Evolutionary conservation across 2,113 vertebrate genomes (phyloP).

Genomic region (Callipepla squamata): DNA sequence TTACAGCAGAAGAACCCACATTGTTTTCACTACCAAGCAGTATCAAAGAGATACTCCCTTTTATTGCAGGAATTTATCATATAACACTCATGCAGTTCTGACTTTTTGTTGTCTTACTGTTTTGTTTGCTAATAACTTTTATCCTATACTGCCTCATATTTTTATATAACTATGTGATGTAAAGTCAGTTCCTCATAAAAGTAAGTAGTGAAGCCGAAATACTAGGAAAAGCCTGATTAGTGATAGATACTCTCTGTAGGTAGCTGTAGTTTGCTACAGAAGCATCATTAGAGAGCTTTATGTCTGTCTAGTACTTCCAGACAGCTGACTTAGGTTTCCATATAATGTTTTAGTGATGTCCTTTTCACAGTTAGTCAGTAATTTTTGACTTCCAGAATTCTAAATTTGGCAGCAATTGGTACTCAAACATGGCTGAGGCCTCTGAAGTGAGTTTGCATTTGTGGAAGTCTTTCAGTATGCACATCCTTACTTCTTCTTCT

Average conservation of each 20-base stretch:
- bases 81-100: not conserved
- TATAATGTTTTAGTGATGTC: conserved; percentile 26
- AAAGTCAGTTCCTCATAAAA: not conserved
- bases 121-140: not conserved
- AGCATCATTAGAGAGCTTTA: conserved; percentile 24
- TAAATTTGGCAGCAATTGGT: conserved; percentile 38
- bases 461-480: not conserved
- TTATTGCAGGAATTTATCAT: not conserved
- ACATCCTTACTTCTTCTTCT: not conserved
- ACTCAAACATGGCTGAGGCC: not conserved
- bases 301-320: conserved; percentile 3
- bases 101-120: not conserved
- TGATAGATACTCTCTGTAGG: not conserved
- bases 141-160: not conserved
- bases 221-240: not conserved
- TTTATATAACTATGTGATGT: not conserved
- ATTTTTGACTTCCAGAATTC: conserved; percentile 4
- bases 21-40: not conserved
- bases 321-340: not conserved
- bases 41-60: not conserved
- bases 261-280: conserved; percentile 22
- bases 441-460: not conserved
- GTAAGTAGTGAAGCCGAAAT: not conserved
- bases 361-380: not conserved
- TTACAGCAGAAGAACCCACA: not conserved